Conservation (phyloP, 2,797 vertebrate species). For the Petrocephalus schoutedeni region DNA sequence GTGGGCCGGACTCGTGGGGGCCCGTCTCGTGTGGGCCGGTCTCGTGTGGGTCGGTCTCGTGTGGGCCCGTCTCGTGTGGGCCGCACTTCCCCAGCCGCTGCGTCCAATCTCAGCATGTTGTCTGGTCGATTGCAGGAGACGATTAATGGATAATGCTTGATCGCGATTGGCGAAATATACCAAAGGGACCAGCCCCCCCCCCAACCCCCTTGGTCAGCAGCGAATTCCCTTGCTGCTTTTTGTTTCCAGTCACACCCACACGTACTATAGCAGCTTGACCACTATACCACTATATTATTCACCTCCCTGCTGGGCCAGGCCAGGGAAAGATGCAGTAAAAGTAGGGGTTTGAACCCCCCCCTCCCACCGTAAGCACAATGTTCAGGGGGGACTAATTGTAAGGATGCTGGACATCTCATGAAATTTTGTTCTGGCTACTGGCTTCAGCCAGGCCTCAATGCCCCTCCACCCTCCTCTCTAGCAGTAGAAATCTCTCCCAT, state of each 20-base stretch:
- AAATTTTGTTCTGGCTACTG: too few relatives aligned
- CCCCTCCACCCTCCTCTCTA: too few relatives aligned
- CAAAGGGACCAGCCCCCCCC: background rate
- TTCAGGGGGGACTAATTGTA: too few relatives aligned
- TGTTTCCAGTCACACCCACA: background rate
- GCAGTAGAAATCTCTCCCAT: too few relatives aligned
- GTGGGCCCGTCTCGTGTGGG: too few relatives aligned
- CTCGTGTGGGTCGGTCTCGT: background rate
- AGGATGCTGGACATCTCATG: too few relatives aligned
- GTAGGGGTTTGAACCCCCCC: background rate
- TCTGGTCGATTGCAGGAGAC: background rate
- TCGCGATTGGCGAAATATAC: background rate
- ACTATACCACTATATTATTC: background rate
- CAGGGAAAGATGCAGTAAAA: background rate
- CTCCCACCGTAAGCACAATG: too few relatives aligned
- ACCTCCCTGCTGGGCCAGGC: background rate
- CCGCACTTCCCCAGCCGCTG: background rate
- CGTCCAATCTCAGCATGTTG: background rate
- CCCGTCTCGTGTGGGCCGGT: too few relatives aligned
- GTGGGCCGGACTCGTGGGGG: background rate
- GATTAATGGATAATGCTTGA: background rate
- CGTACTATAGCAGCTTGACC: background rate
- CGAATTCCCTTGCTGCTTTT: background rate
- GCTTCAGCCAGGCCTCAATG: too few relatives aligned
- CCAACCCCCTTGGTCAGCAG: background rate